Base-by-base conservation (phyloP, 2,797 vertebrate species). In the Anabacerthia variegaticeps region DNA sequence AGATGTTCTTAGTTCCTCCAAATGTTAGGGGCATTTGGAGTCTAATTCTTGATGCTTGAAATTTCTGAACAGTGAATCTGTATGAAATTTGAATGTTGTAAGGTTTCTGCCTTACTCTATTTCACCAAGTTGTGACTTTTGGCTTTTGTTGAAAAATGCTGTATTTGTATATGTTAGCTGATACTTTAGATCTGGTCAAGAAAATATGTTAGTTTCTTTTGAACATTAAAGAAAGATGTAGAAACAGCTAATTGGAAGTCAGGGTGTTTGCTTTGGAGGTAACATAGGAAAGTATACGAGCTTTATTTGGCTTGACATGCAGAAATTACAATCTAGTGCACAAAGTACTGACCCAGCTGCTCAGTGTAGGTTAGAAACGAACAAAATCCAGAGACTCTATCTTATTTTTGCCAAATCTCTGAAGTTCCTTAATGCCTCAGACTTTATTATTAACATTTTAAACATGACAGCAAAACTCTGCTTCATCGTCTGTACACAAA, bases 221-320 rank as follows among this genome's bases (percentile, higher is more conserved):
- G 30, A 78, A 55, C 23, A 41, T 34, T 30, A 39, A 66, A 76
- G 23, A 59, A 76, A 10, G 14, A 55, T 51, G n/a, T 39, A 51
- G 54, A 46, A 92, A 52, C 11, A 58, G 26, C 32, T 85, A n/a
- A 37, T 19, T 86, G 68, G 30, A 91, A 87, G 52, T 58, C 39
- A 43, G 34, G 9, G 14, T 87, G 49, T 96, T 95, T 94, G 58
- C 74, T 87, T 73, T 89, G 88, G 92, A 91, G 65, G 41, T 74
- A 24, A 27, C 46, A 36, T 81, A n/a, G 73, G 27, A 87, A 88
- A 58, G 5, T 37, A 22, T 32, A 77, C 26, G 37, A 67, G 9
- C 56, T 89, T 71, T 51, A 15, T 78, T 82, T 93, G 85, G 24
- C 48, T 66, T 71, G 44, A 73, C 34, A 67, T 48, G 69, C 72